These are phyloP conservation scores for Prietella phreatophila DNA, from an alignment of 2,113 vertebrate genomes.

Conservation along the genomic window DNA sequence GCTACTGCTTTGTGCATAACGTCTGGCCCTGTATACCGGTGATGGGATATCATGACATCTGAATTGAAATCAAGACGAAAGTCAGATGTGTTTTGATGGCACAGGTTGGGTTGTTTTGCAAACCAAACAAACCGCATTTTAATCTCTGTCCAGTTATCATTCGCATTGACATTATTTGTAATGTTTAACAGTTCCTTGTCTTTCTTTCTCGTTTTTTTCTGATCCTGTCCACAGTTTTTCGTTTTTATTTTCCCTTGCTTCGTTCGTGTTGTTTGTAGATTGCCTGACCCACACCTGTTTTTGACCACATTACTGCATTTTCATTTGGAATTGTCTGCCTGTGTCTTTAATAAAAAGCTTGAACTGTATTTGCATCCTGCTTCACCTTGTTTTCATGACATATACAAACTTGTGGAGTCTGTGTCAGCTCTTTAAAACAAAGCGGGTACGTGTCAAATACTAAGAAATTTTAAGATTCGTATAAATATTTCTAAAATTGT, in stretches of 20 bases:
- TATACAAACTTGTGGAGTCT: background rate
- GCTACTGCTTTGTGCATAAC: background rate
- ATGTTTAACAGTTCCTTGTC: background rate
- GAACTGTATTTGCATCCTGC: too few relatives aligned
- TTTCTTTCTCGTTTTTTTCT: too few relatives aligned
- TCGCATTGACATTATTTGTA: background rate
- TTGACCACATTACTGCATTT: too few relatives aligned
- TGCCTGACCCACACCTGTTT: too few relatives aligned
- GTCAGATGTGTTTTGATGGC: background rate
- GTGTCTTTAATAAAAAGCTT: too few relatives aligned
- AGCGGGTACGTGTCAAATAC: background rate
- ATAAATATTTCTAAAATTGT: too few relatives aligned
- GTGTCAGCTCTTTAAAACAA: background rate
- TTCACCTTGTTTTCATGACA: too few relatives aligned
- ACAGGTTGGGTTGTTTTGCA: background rate
- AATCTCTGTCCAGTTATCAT: background rate
- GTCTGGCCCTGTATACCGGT: background rate
- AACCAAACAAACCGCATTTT: background rate
- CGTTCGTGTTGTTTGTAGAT: too few relatives aligned
- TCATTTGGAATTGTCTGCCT: too few relatives aligned
- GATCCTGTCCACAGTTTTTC: too few relatives aligned
- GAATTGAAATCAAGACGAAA: background rate
- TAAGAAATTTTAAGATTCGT: too few relatives aligned
- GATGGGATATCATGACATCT: background rate
- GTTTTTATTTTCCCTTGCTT: too few relatives aligned